Percentiles rank a stretch among this genome's conserved stretches.
Conservation (phyloP, 1,140 invertebrate species). For the Panagrolaimus sp. region DNA sequence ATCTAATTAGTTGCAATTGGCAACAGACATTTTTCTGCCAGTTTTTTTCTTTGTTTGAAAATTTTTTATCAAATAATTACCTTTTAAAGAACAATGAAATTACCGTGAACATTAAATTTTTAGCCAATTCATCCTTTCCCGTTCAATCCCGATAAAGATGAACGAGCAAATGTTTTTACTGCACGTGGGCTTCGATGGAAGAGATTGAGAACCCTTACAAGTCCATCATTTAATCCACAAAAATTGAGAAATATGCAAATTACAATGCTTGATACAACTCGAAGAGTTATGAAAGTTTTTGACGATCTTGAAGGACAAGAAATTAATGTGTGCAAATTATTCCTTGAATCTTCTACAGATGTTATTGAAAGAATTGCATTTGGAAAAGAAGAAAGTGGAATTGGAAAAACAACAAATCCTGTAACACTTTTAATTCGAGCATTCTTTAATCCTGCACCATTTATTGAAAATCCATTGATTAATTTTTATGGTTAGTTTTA, state of each 20-base stretch:
- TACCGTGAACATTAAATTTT: too few relatives aligned
- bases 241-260: slow-evolving; percentile 16
- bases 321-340: slow-evolving; percentile 22
- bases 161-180: too few relatives aligned
- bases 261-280: slow-evolving; percentile 18
- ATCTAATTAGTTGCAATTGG: too few relatives aligned
- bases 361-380: slow-evolving; percentile 20
- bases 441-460: slow-evolving; percentile 16
- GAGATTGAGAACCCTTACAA: too few relatives aligned
- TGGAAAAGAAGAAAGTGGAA: slow-evolving; percentile 13
- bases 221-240: not conserved
- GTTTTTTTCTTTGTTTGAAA: too few relatives aligned
- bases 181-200: too few relatives aligned
- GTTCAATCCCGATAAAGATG: not conserved
- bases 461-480: slow-evolving; percentile 17
- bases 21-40: too few relatives aligned
- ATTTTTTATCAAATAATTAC: too few relatives aligned
- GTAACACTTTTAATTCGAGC: not conserved
- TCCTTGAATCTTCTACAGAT: slow-evolving; percentile 18
- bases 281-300: slow-evolving; percentile 6
- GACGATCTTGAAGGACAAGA: slow-evolving; percentile 16
- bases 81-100: too few relatives aligned
- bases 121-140: slow-evolving; percentile 15
- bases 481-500: slow-evolving; percentile 17
- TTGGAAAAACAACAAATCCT: slow-evolving; percentile 17